Conservation (phyloP, 2,113 vertebrate genomes). For the Machaerirhynchus nigripectus region DNA sequence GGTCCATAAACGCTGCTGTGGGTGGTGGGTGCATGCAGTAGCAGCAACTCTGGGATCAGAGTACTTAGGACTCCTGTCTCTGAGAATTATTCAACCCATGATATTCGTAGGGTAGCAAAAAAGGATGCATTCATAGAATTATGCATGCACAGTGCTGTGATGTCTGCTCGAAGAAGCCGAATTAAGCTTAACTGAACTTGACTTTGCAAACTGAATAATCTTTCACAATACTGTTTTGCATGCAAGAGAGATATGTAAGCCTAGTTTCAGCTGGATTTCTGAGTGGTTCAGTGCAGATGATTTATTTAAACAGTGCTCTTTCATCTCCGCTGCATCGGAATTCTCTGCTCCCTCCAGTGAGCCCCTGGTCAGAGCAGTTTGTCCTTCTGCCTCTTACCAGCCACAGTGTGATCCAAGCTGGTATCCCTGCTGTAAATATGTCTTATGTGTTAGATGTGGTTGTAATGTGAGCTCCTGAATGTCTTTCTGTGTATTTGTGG, state of each 20-base stretch:
- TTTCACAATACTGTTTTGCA: neutral
- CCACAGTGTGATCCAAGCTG: neutral
- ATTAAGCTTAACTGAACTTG: slow-evolving; percentile 21
- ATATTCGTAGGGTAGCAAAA: neutral
- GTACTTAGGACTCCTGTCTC: neutral
- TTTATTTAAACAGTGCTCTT: neutral
- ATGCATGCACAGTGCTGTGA: neutral
- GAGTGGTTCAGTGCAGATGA: neutral
- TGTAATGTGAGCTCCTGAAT: neutral
- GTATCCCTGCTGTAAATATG: neutral
- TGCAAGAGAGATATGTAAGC: neutral
- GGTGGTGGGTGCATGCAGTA: neutral
- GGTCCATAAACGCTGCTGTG: neutral
- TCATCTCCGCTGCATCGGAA: neutral
- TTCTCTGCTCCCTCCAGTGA: neutral
- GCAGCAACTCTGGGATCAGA: neutral
- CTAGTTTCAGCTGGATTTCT: neutral
- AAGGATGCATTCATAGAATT: neutral
- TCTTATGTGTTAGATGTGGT: neutral
- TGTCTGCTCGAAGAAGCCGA: neutral
- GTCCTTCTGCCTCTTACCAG: neutral
- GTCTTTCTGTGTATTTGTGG: neutral
- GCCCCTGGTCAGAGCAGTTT: neutral
- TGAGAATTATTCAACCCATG: neutral
- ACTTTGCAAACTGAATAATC: neutral